Evolutionary conservation across 1,140 invertebrate species (phyloP).

Genomic region (Orius insidiosus): DNA sequence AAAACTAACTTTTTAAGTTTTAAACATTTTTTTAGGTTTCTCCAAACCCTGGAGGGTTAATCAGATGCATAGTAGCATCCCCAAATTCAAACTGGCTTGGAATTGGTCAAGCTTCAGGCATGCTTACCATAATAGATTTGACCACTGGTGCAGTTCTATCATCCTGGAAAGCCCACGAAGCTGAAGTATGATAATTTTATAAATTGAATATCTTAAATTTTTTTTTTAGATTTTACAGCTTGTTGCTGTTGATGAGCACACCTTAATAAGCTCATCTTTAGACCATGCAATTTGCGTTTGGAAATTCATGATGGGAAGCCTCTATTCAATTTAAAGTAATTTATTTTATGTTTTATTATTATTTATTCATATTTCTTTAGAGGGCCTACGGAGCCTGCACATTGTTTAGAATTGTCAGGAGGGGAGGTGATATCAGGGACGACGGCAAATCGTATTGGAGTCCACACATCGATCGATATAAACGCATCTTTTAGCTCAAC

Average conservation of each 20-base stretch:
- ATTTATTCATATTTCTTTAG: slow-evolving; percentile 29
- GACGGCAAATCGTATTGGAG: slow-evolving; percentile 76
- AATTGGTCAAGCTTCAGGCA: slow-evolving; percentile 71
- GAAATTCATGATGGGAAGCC: slow-evolving; percentile 69
- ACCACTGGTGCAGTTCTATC: slow-evolving; percentile 67
- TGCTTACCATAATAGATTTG: slow-evolving; percentile 67
- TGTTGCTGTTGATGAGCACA: slow-evolving; percentile 53
- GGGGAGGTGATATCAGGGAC: slow-evolving; percentile 64
- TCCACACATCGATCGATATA: slow-evolving; percentile 57
- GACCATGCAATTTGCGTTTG: slow-evolving; percentile 82
- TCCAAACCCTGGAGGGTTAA: slow-evolving; percentile 44
- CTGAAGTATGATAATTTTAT: slow-evolving; percentile 59
- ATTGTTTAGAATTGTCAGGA: slow-evolving; percentile 59
- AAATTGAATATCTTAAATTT: slow-evolving; percentile 2
- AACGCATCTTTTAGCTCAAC: slow-evolving; percentile 65
- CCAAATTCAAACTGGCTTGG: slow-evolving; percentile 62
- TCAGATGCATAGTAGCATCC: slow-evolving; percentile 61
- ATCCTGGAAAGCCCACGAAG: slow-evolving; percentile 80
- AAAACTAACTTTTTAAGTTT: not conserved
- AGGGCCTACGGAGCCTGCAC: slow-evolving; percentile 75
- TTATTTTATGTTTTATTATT: slow-evolving; percentile 1
- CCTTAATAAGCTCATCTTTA: slow-evolving; percentile 71
- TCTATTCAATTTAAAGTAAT: slow-evolving; percentile 63
- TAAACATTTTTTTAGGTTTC: slow-evolving; percentile 30
- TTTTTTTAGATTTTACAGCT: slow-evolving; percentile 44